Evolutionary conservation across 2,888 invertebrate genomes (phyloP).

Genomic region (Spodoptera picta): DNA sequence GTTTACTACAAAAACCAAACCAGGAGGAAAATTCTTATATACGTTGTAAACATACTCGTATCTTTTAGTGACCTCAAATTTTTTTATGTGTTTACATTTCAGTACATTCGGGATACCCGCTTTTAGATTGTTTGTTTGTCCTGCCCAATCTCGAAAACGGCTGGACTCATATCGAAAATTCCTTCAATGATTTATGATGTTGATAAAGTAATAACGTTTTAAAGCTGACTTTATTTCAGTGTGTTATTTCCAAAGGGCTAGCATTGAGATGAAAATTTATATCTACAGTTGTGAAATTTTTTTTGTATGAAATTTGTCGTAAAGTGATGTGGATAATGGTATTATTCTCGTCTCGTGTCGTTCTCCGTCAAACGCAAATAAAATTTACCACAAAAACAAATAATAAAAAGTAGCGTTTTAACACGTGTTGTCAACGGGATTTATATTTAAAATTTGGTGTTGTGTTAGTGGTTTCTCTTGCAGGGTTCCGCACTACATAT

Average conservation of each 20-base stretch:
- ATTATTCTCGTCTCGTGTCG: slow-evolving; percentile 17
- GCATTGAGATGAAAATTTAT: slow-evolving; percentile 35
- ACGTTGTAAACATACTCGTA: not conserved
- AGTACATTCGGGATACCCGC: slow-evolving; percentile 14
- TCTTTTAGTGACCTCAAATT: slow-evolving; percentile 22
- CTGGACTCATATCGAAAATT: slow-evolving; percentile 21
- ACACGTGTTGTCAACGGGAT: slow-evolving; percentile 51
- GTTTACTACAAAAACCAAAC: no score
- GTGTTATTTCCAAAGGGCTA: slow-evolving; percentile 24
- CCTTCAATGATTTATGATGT: slow-evolving; percentile 17
- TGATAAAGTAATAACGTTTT: slow-evolving; percentile 21
- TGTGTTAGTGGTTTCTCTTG: no score
- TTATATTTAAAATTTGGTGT: slow-evolving; percentile 48
- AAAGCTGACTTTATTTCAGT: slow-evolving; percentile 21
- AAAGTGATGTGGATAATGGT: slow-evolving; percentile 29
- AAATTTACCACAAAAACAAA: slow-evolving; percentile 53
- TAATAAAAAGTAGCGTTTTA: slow-evolving; percentile 52
- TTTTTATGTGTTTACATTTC: slow-evolving; percentile 13
- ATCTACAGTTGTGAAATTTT: slow-evolving; percentile 16
- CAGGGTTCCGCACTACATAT: no score
- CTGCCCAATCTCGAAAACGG: slow-evolving; percentile 28
- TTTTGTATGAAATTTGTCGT: slow-evolving; percentile 18
- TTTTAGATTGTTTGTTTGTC: slow-evolving; percentile 40
- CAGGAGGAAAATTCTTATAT: no score
- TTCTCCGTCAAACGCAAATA: slow-evolving; percentile 23